Conservation (phyloP, 1,140 invertebrate genomes). For the Lepidurus apus region DNA sequence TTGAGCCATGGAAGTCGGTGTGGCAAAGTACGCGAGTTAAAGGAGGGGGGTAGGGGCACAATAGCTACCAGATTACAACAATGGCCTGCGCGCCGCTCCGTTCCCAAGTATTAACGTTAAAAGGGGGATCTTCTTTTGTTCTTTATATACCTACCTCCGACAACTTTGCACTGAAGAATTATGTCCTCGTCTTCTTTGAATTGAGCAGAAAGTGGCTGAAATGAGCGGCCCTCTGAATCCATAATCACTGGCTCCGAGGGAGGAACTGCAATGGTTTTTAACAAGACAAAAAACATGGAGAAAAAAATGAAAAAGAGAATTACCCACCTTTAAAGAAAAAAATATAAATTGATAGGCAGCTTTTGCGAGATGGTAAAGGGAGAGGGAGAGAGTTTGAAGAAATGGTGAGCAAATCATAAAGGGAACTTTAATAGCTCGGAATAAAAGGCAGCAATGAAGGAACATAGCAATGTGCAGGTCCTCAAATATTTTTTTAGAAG, state of each 20-base stretch:
- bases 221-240: not conserved
- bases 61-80: not conserved
- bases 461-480: not conserved
- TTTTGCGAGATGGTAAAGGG: not conserved
- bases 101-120: slow-evolving; percentile 6
- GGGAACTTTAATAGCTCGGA: not conserved
- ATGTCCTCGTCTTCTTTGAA: slow-evolving; percentile 18
- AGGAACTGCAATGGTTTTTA: not conserved
- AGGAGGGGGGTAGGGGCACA: not conserved
- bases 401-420: not conserved
- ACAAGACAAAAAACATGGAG: not conserved
- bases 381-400: not conserved
- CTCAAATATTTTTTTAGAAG: not conserved
- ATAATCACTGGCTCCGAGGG: not conserved
- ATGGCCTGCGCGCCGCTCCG: not conserved
- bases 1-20: not conserved
- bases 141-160: not conserved
- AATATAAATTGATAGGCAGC: not conserved
- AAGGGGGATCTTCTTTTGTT: not conserved
- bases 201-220: slow-evolving; percentile 10
- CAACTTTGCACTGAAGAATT: slow-evolving; percentile 4
- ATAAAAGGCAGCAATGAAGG: not conserved
- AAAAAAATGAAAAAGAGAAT: not conserved
- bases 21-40: not conserved
- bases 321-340: not conserved